Evolutionary conservation across 1,140 invertebrate genomes (phyloP).

Genomic region (Mizuhopecten yessoensis): DNA sequence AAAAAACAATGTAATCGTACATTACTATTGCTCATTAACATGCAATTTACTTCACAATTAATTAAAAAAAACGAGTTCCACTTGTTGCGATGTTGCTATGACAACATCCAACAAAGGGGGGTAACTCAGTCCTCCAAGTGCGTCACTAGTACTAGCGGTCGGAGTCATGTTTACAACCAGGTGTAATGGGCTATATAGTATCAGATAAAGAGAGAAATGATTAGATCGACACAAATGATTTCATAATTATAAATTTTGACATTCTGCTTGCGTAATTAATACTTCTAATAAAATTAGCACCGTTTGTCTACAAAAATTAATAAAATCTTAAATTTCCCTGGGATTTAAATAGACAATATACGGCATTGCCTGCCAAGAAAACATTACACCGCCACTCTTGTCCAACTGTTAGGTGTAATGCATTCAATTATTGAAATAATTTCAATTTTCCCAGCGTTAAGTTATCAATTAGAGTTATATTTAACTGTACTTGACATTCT

Average conservation of each 20-base stretch:
- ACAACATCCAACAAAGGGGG: not conserved
- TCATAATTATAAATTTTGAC: not conserved
- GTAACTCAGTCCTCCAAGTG: not conserved
- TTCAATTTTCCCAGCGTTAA: slow-evolving; percentile 38
- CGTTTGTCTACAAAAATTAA: slow-evolving; percentile 36
- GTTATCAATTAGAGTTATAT: slow-evolving; percentile 40
- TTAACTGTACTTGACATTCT: slow-evolving; percentile 31
- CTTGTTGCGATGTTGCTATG: not conserved
- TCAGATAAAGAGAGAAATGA: not conserved
- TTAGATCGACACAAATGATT: slow-evolving; percentile 8
- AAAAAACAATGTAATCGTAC: too few species aligned
- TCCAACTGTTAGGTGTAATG: slow-evolving; percentile 8
- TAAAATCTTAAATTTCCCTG: slow-evolving; percentile 29
- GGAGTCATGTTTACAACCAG: not conserved
- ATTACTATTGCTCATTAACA: too few species aligned
- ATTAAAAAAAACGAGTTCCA: too few species aligned
- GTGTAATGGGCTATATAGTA: not conserved
- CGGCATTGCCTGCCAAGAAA: slow-evolving; percentile 19
- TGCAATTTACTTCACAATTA: too few species aligned
- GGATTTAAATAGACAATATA: slow-evolving; percentile 35
- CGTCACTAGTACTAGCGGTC: not conserved
- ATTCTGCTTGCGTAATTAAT: slow-evolving; percentile 17
- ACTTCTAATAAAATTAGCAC: not conserved
- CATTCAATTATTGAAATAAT: slow-evolving; percentile 27
- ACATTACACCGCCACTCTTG: not conserved